phyloP scores from a whole-genome alignment of 2,113 vertebrate species.

The Elachura formosa region DNA sequence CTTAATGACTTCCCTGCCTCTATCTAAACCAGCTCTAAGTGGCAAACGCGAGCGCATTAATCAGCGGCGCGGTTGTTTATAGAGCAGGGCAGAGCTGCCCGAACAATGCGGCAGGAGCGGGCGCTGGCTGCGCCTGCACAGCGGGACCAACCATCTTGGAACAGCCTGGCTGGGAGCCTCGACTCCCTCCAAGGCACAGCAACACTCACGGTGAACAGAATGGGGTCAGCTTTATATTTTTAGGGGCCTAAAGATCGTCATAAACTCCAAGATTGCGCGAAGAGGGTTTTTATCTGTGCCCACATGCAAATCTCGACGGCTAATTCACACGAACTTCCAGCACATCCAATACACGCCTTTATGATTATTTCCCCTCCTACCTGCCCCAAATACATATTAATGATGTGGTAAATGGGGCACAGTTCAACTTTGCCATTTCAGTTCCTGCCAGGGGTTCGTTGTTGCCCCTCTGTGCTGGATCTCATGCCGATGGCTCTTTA shows the following conservation, averaged over 20 bases:
- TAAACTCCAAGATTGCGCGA: fast-evolving
- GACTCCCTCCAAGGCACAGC: not conserved
- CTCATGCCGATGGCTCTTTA: not conserved
- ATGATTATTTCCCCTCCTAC: not conserved
- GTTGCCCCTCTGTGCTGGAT: not conserved
- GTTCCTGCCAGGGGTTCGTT: not conserved
- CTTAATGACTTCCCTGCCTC: slow-evolving; percentile 70
- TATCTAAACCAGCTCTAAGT: slow-evolving; percentile 15
- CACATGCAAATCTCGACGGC: not conserved
- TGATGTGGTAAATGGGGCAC: not conserved
- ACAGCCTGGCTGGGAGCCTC: not conserved
- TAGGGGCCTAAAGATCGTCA: not conserved
- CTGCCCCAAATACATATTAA: slow-evolving; percentile 34
- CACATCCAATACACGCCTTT: not conserved
- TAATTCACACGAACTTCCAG: not conserved
- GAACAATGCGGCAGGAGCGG: not conserved
- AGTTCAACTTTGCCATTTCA: not conserved
- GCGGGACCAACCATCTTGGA: not conserved
- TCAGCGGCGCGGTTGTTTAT: slow-evolving; percentile 19
- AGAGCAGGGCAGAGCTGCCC: not conserved
- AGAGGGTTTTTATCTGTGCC: not conserved
- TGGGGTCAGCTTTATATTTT: not conserved
- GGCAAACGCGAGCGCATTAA: slow-evolving; percentile 18
- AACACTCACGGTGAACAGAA: not conserved
- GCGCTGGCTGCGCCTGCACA: not conserved